phyloP scores from a whole-genome alignment of 2,797 vertebrate genomes.

The Simalia tracyae region DNA sequence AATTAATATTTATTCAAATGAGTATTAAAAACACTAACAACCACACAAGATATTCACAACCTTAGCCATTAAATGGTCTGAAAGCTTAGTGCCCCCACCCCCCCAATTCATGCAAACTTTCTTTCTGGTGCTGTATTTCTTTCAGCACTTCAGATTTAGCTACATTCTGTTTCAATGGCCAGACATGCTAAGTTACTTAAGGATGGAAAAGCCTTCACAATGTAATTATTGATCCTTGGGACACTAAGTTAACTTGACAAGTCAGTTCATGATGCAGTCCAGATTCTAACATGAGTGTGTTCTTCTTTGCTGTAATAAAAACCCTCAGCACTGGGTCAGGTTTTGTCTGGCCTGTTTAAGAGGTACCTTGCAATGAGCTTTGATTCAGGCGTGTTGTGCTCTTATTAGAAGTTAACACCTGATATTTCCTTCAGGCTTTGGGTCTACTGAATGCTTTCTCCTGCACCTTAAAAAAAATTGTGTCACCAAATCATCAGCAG shows the following conservation, averaged over 20 bases:
- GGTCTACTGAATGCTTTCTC: conserved; percentile 30
- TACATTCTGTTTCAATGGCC: conserved; percentile 36
- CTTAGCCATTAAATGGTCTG: conserved; percentile 70
- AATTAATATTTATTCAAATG: conserved; percentile 65
- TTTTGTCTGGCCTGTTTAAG: neutral
- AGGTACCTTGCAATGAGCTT: conserved; percentile 25
- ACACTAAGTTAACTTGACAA: conserved; percentile 52
- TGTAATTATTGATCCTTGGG: conserved; percentile 31
- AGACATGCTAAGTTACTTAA: conserved; percentile 48
- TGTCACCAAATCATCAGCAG: neutral
- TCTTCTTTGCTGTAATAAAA: conserved; percentile 57
- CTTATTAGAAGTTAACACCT: conserved; percentile 64
- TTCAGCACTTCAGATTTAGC: conserved; percentile 77
- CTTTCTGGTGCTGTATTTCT: conserved; percentile 77
- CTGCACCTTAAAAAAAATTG: neutral
- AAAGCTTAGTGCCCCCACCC: conserved; percentile 61
- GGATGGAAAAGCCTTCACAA: conserved; percentile 41
- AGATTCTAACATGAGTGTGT: conserved; percentile 45
- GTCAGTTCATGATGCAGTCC: conserved; percentile 51
- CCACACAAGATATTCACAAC: conserved; percentile 20
- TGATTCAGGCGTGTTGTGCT: conserved; percentile 40
- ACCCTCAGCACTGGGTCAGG: conserved; percentile 38
- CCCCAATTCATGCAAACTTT: conserved; percentile 52
- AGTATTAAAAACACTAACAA: conserved; percentile 35
- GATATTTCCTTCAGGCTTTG: conserved; percentile 54